These are phyloP conservation scores for Bryconaethiops microstoma DNA, from an alignment of 2,797 vertebrate genomes.

Conservation along the genomic window DNA sequence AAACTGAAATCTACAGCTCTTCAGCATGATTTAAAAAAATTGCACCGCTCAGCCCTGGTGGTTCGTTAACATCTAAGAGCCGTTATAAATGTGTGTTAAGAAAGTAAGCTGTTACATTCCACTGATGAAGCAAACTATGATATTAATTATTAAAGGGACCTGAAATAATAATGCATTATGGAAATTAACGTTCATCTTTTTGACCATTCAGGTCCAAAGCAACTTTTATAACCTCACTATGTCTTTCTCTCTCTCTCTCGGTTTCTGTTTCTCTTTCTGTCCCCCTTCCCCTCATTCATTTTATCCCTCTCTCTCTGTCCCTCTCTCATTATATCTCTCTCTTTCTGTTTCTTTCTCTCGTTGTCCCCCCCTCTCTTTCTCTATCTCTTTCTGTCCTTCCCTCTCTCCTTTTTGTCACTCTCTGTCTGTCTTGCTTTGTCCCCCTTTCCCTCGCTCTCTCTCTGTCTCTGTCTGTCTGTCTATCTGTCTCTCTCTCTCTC, in stretches of 20 bases:
- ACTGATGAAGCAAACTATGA: conserved; percentile 12
- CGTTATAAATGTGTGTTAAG: background rate
- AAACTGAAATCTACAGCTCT: background rate
- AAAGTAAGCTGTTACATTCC: background rate
- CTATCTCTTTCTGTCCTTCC: too few relatives aligned
- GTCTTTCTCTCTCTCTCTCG: background rate
- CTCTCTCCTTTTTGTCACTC: background rate
- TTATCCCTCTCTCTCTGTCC: background rate
- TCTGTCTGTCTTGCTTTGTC: too few relatives aligned
- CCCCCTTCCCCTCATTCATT: background rate
- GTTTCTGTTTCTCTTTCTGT: background rate
- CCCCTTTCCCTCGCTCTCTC: background rate
- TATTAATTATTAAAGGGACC: background rate
- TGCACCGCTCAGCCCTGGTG: background rate
- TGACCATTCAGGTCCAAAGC: background rate
- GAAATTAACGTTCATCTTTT: conserved; percentile 5
- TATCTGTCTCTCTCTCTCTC: background rate
- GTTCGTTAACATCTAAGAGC: background rate
- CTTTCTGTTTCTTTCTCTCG: too few relatives aligned
- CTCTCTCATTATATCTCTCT: too few relatives aligned
- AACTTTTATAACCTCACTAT: background rate
- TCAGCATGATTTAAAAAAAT: background rate
- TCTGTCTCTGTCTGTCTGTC: too few relatives aligned
- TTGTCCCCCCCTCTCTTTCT: too few relatives aligned
- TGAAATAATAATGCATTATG: conserved; percentile 10